Evolutionary conservation across 2,888 invertebrate genomes (phyloP), one percentile per base, ranked within the genome.

Genomic region (Leucoptera coffeella): DNA sequence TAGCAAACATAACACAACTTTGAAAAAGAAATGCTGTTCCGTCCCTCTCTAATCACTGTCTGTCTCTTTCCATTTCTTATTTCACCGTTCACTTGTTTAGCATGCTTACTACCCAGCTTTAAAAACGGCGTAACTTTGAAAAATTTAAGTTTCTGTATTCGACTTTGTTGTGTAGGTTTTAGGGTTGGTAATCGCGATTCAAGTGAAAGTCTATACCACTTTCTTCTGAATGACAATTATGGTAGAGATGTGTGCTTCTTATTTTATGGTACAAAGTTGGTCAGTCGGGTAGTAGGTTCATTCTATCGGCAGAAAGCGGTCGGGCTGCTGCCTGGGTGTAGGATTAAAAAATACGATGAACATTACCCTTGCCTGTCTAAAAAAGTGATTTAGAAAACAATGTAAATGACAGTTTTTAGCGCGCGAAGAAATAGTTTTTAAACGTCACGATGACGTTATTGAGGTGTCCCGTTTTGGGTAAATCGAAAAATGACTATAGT

Each of bases 21-120:
- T 41, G 42, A 43, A 53, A 56, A 58, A 57, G 55, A 57, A 58
- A 55, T 55, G 53, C 40, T 38, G 43, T 33, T 30, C 50, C 36
- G 29, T 65, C 67, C 39, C 54, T 32, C 31, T 65, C 59, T 29
- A 30, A 40, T 47, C 39, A 47, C 47, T 38, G 42, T 41, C 50
- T 43, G 43, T 67, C 61, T 58, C 54, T 48, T 53, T 57, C 59
- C 61, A 65, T 67, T 67, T 65, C 64, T 61, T 62, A 62, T 67
- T 67, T 67, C 67, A 65, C 69, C 69, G 67, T 62, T 69, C 67
- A 65, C 67, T 64, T 57, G 69, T 60, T 69, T 67, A 69, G 64
- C 69, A 40, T 61, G 50, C n/a, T n/a, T n/a, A n/a, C n/a, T n/a
- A n/a, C n/a, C n/a, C n/a, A n/a, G n/a, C n/a, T n/a, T n/a, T n/a